phyloP scores from a whole-genome alignment of 1,140 invertebrate species.

The Drosophila sucinea region DNA sequence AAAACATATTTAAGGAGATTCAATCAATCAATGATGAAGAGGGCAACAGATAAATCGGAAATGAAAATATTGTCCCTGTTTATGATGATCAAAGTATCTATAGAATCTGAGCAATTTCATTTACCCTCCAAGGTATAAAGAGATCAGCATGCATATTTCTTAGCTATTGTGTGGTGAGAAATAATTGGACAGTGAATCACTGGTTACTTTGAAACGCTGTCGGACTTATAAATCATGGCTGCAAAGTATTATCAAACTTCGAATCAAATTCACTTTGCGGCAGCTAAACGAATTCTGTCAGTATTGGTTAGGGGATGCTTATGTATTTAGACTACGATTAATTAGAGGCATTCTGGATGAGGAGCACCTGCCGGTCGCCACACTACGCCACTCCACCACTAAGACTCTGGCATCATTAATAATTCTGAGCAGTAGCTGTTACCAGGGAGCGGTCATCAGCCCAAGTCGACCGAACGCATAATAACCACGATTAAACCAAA shows the following conservation, averaged over 20 bases:
- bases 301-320: constrained; percentile 21
- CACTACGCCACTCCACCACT: constrained; percentile 18
- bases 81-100: no score
- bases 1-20: no score
- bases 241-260: constrained; percentile 50
- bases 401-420: constrained; percentile 61
- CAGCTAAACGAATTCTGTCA: constrained; percentile 26
- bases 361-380: constrained; percentile 67
- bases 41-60: no score
- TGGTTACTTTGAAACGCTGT: constrained; percentile 22
- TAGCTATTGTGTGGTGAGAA: constrained; percentile 44
- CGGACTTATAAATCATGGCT: constrained; percentile 57
- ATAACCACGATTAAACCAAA: constrained; percentile 83
- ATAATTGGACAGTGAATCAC: constrained; percentile 51
- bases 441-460: constrained; percentile 28
- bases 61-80: no score
- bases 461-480: constrained; percentile 71
- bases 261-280: constrained; percentile 49
- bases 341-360: constrained; percentile 65
- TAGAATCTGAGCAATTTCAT: no score
- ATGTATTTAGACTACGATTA: constrained; percentile 34
- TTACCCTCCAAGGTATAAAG: no score
- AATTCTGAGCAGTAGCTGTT: constrained; percentile 39
- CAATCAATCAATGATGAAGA: no score
- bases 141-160: constrained; percentile 17